Evolutionary conservation across 2,113 vertebrate genomes (phyloP).

Genomic region (Regulus satrapa): DNA sequence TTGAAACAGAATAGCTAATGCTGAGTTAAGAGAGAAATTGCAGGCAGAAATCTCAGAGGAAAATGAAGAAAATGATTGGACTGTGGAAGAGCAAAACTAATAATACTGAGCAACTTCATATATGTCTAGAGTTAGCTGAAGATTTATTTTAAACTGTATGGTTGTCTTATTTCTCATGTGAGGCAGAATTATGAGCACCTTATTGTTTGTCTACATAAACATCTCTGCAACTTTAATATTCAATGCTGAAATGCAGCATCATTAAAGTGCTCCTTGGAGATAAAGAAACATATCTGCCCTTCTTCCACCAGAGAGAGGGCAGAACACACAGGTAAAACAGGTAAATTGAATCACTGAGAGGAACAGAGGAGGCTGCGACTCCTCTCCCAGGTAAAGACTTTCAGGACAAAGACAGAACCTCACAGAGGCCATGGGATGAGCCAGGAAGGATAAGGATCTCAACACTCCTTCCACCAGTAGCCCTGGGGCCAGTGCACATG

Average conservation of each 20-base stretch:
- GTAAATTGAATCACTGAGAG: not conserved
- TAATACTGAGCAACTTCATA: not conserved
- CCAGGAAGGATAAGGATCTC: not conserved
- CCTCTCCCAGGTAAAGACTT: not conserved
- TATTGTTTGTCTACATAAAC: constrained; percentile 14
- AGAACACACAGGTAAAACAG: not conserved
- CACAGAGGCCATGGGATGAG: not conserved
- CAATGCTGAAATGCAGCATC: not conserved
- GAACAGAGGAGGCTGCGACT: not conserved
- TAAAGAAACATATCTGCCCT: not conserved
- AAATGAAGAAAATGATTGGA: not conserved
- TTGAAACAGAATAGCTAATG: not conserved
- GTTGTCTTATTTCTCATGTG: not conserved
- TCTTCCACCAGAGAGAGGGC: not conserved
- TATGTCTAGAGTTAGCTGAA: not conserved
- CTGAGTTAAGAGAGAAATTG: not conserved
- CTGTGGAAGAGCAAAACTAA: not conserved
- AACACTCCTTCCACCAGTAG: not conserved
- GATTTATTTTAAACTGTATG: not conserved
- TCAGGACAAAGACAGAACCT: not conserved
- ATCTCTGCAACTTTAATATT: not conserved
- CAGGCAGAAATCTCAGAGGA: not conserved
- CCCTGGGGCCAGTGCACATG: too few relatives aligned
- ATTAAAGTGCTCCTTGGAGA: not conserved
- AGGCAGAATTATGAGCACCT: not conserved